Percentiles rank a stretch among this genome's conserved stretches.
These are phyloP conservation scores for Nomia melanderi DNA, from an alignment of 1,140 invertebrate species.

Conservation along the genomic window DNA sequence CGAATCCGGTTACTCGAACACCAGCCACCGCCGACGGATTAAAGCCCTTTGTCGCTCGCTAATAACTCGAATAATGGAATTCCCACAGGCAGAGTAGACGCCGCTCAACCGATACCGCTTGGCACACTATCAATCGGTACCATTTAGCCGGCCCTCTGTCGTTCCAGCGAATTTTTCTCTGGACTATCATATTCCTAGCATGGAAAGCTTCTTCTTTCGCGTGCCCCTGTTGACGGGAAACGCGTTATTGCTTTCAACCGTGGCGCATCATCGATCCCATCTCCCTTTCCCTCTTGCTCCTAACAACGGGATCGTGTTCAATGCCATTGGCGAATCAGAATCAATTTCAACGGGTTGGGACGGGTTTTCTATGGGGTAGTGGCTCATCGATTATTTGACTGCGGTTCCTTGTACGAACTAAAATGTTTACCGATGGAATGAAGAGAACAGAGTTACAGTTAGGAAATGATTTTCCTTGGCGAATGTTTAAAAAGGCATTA, in stretches of 20 bases:
- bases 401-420: too few species aligned
- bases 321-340: too few species aligned
- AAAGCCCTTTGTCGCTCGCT: constrained; percentile 12
- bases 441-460: too few species aligned
- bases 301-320: too few species aligned
- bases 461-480: too few species aligned
- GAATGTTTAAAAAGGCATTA: too few species aligned
- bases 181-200: background rate
- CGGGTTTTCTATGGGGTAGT: too few species aligned
- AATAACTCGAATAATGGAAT: constrained; percentile 38
- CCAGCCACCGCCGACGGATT: constrained; percentile 21
- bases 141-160: background rate
- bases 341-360: too few species aligned
- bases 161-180: background rate
- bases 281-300: too few species aligned
- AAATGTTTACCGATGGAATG: too few species aligned
- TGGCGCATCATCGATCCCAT: background rate
- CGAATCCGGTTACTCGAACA: constrained; percentile 34
- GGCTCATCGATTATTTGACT: too few species aligned
- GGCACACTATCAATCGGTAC: background rate
- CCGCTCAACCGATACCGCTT: background rate
- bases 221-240: background rate
- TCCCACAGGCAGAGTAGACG: constrained; percentile 35
- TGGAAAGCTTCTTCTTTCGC: too few species aligned
- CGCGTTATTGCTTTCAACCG: background rate